Base-by-base conservation (phyloP, 2,113 vertebrate species). In the Caranx melampygus region DNA sequence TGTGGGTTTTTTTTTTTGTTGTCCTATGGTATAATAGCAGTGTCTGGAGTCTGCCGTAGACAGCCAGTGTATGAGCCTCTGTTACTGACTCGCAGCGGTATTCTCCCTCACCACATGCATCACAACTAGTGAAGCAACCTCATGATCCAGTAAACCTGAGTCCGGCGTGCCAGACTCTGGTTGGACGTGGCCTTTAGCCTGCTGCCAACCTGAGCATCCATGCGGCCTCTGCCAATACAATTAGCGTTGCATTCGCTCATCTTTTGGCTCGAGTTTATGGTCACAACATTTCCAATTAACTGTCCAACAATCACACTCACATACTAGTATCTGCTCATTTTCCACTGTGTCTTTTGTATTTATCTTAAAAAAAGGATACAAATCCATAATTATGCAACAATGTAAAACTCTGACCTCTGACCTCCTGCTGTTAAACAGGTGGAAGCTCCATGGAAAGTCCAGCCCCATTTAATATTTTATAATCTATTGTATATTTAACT, bases 241-340 rank as follows among this genome's bases (percentile, higher is more conserved):
- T 67, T 44, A 54, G 63, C 67, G 1, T 5, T 21, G n/a, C 12
- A 21, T 3, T 21, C 10, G 68, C 26, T 58, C 16, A 35, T 68
- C 14, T 54, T 80, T 26, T 7, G 2, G 44, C 52, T 26, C 20
- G 34, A 35, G 8, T 51, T 74, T 37, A 68, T 69, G 69, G 79
- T 80, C 62, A 66, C 66, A 75, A 61, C 72, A 79, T 81, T 79
- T 85, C 9, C 20, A 18, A 45, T 31, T 58, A 21, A 47, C 42
- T 37, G 9, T 58, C 15, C 14, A 70, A 21, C 18, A 14, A 12
- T 47, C 54, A 31, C 14, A 40, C 35, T 7, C 66, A 20, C 1
- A 26, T 26, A 3, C 18, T 40, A 47, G 4, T 10, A 10, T 59
- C 1, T 58, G 20, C 13, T n/a, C 52, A 61, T 44, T 44, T 45